Percentiles rank a stretch among this genome's conserved stretches.
These are phyloP conservation scores for Cyprinodon tularosa DNA, from an alignment of 2,113 vertebrate species.

Conservation along the genomic window DNA sequence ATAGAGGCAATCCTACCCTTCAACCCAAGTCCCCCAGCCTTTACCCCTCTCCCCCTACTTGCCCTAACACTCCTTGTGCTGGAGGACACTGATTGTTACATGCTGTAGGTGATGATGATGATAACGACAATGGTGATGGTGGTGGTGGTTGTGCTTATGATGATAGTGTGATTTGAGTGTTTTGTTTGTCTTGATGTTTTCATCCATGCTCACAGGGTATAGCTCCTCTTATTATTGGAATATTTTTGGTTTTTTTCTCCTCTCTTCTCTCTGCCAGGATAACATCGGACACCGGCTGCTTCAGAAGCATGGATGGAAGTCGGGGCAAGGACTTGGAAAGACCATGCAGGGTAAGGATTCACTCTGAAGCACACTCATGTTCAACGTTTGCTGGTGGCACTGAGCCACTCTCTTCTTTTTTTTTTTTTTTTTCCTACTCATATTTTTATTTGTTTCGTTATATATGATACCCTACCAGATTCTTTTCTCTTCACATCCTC, in stretches of 20 bases:
- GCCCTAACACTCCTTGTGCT: conserved; percentile 63
- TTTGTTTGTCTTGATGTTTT: conserved; percentile 51
- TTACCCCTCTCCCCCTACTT: conserved; percentile 22
- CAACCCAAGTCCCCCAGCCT: conserved; percentile 43
- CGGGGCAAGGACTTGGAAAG: conserved; percentile 98
- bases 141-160: conserved; percentile 75
- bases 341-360: conserved; percentile 95
- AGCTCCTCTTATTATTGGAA: conserved; percentile 99
- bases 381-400: conserved; percentile 32
- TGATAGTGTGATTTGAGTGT: conserved; percentile 74
- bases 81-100: conserved; percentile 77
- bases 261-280: conserved; percentile 97
- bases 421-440: conserved; percentile 30
- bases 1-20: conserved; percentile 44
- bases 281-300: conserved; percentile 99
- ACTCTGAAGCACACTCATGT: conserved; percentile 27
- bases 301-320: conserved; percentile 99
- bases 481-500: conserved; percentile 43
- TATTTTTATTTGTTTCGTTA: conserved; percentile 38
- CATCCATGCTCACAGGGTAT: conserved; percentile 84
- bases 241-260: conserved; percentile 99
- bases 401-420: conserved; percentile 22
- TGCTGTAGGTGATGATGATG: conserved; percentile 75
- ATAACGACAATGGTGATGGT: conserved; percentile 66
- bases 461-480: conserved; percentile 10